phyloP scores from a whole-genome alignment of 2,888 invertebrate species.

The Himalopsyche anomala region DNA sequence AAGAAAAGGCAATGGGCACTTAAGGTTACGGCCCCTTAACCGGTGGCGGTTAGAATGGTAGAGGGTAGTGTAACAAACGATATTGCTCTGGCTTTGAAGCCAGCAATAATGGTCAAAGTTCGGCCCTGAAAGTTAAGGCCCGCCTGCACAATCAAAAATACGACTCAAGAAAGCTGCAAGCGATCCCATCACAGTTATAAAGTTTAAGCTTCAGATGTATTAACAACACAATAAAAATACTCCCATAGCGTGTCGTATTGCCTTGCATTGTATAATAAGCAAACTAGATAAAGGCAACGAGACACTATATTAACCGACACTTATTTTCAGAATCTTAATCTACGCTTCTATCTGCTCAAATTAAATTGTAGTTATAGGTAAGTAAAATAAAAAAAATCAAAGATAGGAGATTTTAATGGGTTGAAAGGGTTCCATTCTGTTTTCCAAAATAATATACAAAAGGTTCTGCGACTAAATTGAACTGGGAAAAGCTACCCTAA shows the following conservation, averaged over 20 bases:
- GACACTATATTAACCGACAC: background rate
- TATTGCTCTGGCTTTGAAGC: constrained; percentile 58
- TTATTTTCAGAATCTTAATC: too few relatives aligned
- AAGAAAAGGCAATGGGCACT: constrained; percentile 64
- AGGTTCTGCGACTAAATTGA: too few relatives aligned
- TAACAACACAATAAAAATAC: constrained; percentile 20
- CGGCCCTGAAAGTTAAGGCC: constrained; percentile 41
- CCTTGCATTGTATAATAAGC: background rate
- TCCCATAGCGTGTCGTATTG: background rate
- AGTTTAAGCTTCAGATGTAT: constrained; percentile 11
- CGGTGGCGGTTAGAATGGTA: constrained; percentile 59
- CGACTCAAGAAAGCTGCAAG: constrained; percentile 37
- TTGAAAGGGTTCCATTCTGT: too few relatives aligned
- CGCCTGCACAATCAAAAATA: constrained; percentile 57
- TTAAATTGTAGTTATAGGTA: too few relatives aligned
- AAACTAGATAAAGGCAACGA: background rate
- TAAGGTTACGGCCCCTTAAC: constrained; percentile 63
- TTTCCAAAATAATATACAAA: too few relatives aligned
- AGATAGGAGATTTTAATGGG: too few relatives aligned
- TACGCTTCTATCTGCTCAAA: too few relatives aligned
- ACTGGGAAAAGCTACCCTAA: too few relatives aligned
- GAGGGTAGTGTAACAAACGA: constrained; percentile 61
- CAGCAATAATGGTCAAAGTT: constrained; percentile 63
- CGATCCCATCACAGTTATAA: constrained; percentile 43
- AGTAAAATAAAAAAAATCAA: too few relatives aligned